Percentiles rank a stretch among this genome's conserved stretches.
Conservation (phyloP, 1,140 invertebrate genomes). For the Hypothenemus hampei region DNA sequence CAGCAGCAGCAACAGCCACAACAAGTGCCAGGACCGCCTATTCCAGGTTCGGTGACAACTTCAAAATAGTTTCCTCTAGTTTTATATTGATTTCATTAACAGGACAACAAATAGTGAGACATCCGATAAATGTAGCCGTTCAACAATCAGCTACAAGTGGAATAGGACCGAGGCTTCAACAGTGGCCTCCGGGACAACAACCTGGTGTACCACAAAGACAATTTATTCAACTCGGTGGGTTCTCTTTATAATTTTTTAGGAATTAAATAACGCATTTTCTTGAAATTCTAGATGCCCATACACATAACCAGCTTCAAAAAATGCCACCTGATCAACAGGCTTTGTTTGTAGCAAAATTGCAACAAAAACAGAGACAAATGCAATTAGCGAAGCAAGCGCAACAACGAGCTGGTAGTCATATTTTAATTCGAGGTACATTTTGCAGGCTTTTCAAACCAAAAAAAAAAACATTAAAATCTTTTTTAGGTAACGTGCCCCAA, state of each 20-base stretch:
- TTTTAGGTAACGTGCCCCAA: slow-evolving; percentile 47
- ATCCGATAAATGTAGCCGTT: slow-evolving; percentile 34
- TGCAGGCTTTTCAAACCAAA: slow-evolving; percentile 19
- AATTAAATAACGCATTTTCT: not conserved
- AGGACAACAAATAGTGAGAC: slow-evolving; percentile 35
- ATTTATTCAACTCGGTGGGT: slow-evolving; percentile 54
- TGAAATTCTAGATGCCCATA: slow-evolving; percentile 70
- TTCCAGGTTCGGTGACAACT: slow-evolving; percentile 9
- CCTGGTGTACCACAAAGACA: slow-evolving; percentile 52
- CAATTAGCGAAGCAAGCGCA: slow-evolving; percentile 49
- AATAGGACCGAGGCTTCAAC: slow-evolving; percentile 28
- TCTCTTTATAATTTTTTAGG: too few species aligned
- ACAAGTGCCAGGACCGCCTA: slow-evolving; percentile 34
- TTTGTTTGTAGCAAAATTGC: slow-evolving; percentile 68
- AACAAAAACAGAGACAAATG: slow-evolving; percentile 59
- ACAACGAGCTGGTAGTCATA: slow-evolving; percentile 46
- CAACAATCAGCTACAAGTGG: slow-evolving; percentile 30
- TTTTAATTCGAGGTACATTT: slow-evolving; percentile 46
- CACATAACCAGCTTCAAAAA: slow-evolving; percentile 76
- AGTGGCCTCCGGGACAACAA: slow-evolving; percentile 42
- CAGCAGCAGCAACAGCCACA: slow-evolving; percentile 38
- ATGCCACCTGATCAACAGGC: slow-evolving; percentile 72
- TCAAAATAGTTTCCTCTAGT: too few species aligned
- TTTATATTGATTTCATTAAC: not conserved
- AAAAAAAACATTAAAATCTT: too few species aligned